A percentile compares a stretch with the other conserved stretches of the same genome.
Conservation (phyloP, 2,113 vertebrate species). For the Gallinago undulata region DNA sequence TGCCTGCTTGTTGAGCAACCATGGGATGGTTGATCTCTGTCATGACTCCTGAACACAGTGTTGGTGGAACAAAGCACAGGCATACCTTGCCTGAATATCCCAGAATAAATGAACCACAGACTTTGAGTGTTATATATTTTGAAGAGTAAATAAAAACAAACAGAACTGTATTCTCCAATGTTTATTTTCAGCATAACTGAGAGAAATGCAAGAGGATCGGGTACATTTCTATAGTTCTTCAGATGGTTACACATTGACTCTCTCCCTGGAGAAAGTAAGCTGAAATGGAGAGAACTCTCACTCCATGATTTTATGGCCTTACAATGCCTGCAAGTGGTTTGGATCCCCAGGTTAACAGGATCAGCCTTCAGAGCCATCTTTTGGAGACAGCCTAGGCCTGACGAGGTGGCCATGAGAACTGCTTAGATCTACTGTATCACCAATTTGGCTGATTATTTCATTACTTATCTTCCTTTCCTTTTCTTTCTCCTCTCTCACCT, state of each 20-base stretch:
- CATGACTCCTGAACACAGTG: not conserved
- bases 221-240: not conserved
- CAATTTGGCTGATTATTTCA: not conserved
- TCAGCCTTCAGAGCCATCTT: not conserved
- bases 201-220: not conserved
- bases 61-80: not conserved
- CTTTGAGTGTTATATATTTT: not conserved
- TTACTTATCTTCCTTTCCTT: not conserved
- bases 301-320: not conserved
- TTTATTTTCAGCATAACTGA: not conserved
- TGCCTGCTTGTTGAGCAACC: not conserved
- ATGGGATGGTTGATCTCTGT: not conserved
- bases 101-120: not conserved
- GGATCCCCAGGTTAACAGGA: not conserved
- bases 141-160: not conserved
- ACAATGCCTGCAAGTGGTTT: not conserved
- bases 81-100: not conserved
- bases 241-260: not conserved
- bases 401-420: not conserved
- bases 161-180: not conserved
- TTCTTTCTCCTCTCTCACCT: not conserved
- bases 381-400: not conserved
- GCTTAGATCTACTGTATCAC: not conserved
- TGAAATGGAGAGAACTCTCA: not conserved
- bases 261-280: not conserved